Base-by-base conservation (phyloP, 2,888 invertebrate genomes). In the Ochlodes sylvanus region DNA sequence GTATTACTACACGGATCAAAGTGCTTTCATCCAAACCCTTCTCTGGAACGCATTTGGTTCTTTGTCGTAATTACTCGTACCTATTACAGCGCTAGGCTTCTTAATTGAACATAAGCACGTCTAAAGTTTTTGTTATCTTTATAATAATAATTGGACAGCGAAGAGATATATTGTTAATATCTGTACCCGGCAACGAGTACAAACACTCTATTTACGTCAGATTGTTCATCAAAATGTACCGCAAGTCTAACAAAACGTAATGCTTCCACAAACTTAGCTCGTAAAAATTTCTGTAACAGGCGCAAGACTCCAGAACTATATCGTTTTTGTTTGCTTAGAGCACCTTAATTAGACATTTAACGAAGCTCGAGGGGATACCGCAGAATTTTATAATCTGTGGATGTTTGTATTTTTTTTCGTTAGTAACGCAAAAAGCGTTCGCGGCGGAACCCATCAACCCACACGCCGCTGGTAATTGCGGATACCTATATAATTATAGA, bases 401-500 rank as follows among this genome's bases (percentile, higher is more conserved):
- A 69, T 68, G 71, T 72, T 68, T 68, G 60, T 63, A 47, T 34
- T 67, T 52, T 71, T n/a, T 72, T 66, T 71, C 58, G 61, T 67
- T 7, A 3, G 57, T 54, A n/a, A 34, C 42, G 55, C 55, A 67
- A 67, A 67, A 67, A 67, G 19, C 54, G 12, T 50, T 58, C 10
- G 57, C n/a, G 57, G 19, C 34, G 15, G 58, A 58, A 19, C 19
- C 50, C 50, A 50, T 19, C 50, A 9, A 32, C 47, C 61, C 67
- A 67, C 67, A 52, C 79, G 44, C 69, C 80, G 76, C 77, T 78
- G 76, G 44, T 73, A 71, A 71, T 73, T 69, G 63, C 70, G 63
- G 69, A 84, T 85, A 80, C 76, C 81, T 82, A 78, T 80, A 76
- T 85, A 85, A 88, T 87, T 84, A 76, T 76, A 65, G 71, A 80